phyloP scores from a whole-genome alignment of 2,888 invertebrate genomes.

The Hydraecia micacea region DNA sequence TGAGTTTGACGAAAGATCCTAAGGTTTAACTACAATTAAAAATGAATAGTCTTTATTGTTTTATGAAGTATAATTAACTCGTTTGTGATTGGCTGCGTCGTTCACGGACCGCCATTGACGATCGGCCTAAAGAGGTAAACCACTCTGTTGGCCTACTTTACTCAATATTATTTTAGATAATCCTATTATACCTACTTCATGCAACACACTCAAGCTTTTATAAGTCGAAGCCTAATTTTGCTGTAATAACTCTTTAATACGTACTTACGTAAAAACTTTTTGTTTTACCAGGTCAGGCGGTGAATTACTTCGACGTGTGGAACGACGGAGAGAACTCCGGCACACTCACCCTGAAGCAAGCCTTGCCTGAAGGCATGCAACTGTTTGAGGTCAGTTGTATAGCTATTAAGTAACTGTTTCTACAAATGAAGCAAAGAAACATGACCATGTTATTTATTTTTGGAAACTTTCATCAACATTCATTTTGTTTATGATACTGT shows the following conservation, averaged over 20 bases:
- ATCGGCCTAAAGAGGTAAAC: background rate
- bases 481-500: background rate
- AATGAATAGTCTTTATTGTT: background rate
- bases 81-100: background rate
- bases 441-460: background rate
- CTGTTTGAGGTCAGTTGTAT: constrained; percentile 79
- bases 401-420: background rate
- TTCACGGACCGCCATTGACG: background rate
- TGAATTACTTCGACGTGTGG: constrained; percentile 78
- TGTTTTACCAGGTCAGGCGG: constrained; percentile 74
- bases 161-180: background rate
- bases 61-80: background rate
- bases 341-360: constrained; percentile 74
- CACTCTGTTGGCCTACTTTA: background rate
- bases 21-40: background rate
- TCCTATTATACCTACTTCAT: background rate
- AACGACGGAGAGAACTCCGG: constrained; percentile 80
- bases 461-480: background rate
- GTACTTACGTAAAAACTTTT: background rate
- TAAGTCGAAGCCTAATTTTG: background rate
- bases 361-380: constrained; percentile 75
- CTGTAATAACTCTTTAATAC: background rate
- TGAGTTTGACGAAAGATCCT: background rate
- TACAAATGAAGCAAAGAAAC: background rate
- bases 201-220: background rate